These are phyloP conservation scores for Anoura caudifer DNA, from an alignment of 2,113 vertebrate genomes.

Conservation along the genomic window DNA sequence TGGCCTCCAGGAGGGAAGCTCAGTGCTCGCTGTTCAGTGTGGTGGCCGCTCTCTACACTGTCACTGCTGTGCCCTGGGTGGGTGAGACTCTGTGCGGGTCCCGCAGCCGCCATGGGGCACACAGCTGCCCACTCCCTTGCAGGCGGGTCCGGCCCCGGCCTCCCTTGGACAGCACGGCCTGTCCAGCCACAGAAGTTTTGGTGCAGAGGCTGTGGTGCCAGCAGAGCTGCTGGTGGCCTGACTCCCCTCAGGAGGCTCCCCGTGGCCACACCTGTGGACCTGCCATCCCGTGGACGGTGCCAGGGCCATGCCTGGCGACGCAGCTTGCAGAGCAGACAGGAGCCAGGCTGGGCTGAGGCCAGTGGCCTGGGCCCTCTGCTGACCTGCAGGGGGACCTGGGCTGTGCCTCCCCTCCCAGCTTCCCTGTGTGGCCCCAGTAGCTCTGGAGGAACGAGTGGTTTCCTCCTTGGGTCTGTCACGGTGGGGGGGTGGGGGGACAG, in stretches of 20 bases:
- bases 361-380: background rate
- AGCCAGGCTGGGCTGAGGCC: background rate
- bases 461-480: rapidly evolving
- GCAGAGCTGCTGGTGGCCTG: background rate
- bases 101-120: rapidly evolving
- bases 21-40: background rate
- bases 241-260: background rate
- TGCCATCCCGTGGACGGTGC: no score
- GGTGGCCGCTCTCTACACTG: no score
- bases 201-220: background rate
- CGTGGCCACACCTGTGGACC: background rate
- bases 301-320: background rate
- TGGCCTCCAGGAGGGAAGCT: background rate
- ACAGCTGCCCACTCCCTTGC: background rate
- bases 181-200: rapidly evolving
- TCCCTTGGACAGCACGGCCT: background rate
- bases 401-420: background rate
- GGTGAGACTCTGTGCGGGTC: rapidly evolving
- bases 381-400: background rate
- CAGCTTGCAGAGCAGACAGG: background rate
- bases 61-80: background rate
- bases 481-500: rapidly evolving
- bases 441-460: rapidly evolving
- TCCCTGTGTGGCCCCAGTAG: rapidly evolving
- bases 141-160: background rate